Percentiles rank a stretch among this genome's conserved stretches.
Conservation (phyloP, 2,113 vertebrate genomes). For the Mesoclemmys tuberculata region DNA sequence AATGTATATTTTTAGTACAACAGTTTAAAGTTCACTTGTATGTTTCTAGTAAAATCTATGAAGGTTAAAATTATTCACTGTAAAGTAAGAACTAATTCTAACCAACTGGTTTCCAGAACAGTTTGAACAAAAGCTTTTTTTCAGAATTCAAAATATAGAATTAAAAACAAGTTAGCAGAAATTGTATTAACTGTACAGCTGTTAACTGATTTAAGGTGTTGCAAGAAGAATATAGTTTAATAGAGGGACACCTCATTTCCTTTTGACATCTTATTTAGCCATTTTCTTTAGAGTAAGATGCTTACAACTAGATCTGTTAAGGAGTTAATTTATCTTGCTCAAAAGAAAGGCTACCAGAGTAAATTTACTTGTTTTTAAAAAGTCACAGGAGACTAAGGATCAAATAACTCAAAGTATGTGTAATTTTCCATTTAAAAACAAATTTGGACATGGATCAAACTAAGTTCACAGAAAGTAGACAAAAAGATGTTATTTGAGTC, state of each 20-base stretch:
- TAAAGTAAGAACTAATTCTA: neutral
- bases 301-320: neutral
- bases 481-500: neutral
- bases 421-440: slow-evolving; percentile 2
- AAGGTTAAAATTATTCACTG: neutral
- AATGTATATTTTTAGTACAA: neutral
- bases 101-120: neutral
- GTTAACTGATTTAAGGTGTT: neutral
- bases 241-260: neutral
- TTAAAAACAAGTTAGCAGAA: neutral
- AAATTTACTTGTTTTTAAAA: neutral
- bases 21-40: neutral
- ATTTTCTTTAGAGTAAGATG: neutral
- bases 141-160: neutral
- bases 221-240: fast-evolving
- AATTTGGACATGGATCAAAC: neutral
- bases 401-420: neutral
- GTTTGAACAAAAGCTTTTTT: neutral
- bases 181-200: neutral
- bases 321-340: neutral
- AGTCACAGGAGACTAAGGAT: neutral
- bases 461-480: neutral
- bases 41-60: neutral
- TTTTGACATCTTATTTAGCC: neutral
- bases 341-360: neutral